Evolutionary conservation across 2,113 vertebrate genomes (phyloP).

Genomic region (Paramisgurnus dabryanus): DNA sequence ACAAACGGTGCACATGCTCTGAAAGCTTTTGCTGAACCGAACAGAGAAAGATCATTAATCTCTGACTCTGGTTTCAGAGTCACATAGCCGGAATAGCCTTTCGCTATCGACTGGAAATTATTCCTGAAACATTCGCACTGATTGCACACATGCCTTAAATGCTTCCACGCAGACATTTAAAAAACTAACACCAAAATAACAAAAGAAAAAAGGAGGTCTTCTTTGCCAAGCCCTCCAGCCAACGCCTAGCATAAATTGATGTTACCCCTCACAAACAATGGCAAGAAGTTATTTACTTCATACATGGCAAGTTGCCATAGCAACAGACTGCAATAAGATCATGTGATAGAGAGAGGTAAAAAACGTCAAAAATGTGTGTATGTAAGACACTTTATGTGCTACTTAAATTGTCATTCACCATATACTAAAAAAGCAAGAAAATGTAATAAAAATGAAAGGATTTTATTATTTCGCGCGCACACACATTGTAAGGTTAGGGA

Average conservation of each 20-base stretch:
- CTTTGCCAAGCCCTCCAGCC: conserved; percentile 34
- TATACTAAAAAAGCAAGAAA: conserved; percentile 36
- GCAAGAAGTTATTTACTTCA: conserved; percentile 48
- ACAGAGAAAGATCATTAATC: conserved; percentile 11
- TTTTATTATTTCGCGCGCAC: not conserved
- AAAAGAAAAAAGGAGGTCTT: conserved; percentile 11
- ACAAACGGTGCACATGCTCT: not conserved
- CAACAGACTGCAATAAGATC: conserved; percentile 51
- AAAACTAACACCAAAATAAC: conserved; percentile 23
- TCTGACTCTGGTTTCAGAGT: conserved; percentile 15
- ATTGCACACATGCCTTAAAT: not conserved
- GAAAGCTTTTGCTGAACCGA: not conserved
- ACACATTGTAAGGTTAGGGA: not conserved
- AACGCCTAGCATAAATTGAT: conserved; percentile 31
- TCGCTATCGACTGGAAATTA: conserved; percentile 10
- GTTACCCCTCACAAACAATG: conserved; percentile 37
- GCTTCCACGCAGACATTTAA: not conserved
- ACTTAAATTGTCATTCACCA: conserved; percentile 61
- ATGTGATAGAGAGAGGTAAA: conserved; percentile 39
- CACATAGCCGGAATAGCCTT: not conserved
- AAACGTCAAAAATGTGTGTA: conserved; percentile 40
- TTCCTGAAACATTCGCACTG: conserved; percentile 9
- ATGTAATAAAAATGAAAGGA: conserved; percentile 25
- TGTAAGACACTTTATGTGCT: conserved; percentile 46
- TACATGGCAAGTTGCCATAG: conserved; percentile 45